A percentile compares a stretch with the other conserved stretches of the same genome.
phyloP scores from a whole-genome alignment of 37 sponge, comb jelly and placozoan genomes.

The Eunapius fragilis region DNA sequence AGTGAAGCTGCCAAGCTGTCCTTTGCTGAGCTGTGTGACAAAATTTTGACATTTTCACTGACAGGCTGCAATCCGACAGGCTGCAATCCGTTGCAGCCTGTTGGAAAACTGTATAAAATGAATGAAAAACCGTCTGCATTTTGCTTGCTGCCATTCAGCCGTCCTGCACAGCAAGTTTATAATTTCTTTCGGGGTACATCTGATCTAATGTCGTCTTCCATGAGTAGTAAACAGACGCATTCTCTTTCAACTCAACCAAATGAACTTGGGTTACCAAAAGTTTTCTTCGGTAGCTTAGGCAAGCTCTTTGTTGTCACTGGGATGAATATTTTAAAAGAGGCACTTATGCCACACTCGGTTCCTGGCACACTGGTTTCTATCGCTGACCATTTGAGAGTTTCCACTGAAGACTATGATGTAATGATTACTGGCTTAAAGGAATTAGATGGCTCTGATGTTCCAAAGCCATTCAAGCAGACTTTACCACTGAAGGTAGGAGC shows the following conservation, averaged over 20 bases:
- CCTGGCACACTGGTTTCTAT: neutral
- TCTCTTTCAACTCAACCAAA: neutral
- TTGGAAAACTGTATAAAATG: neutral
- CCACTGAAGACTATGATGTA: neutral
- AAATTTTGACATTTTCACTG: too few species aligned
- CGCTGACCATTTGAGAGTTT: neutral
- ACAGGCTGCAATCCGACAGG: neutral
- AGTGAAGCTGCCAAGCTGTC: neutral
- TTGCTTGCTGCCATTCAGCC: neutral
- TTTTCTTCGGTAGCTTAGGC: neutral
- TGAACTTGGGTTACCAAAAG: neutral
- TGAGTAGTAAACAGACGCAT: too few species aligned
- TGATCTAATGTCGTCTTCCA: too few species aligned
- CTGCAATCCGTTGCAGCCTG: too few species aligned
- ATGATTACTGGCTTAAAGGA: neutral
- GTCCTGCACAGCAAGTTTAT: neutral
- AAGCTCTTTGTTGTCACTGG: neutral
- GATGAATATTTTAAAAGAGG: neutral
- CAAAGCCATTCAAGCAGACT: neutral
- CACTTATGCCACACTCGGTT: neutral
- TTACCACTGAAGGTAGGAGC: neutral
- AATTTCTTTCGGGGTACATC: neutral
- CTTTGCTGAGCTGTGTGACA: neutral
- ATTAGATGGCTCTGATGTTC: neutral
- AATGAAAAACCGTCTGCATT: conserved; percentile 1